Evolutionary conservation across 2,888 invertebrate genomes (phyloP).

Genomic region (Pollenia amentaria): DNA sequence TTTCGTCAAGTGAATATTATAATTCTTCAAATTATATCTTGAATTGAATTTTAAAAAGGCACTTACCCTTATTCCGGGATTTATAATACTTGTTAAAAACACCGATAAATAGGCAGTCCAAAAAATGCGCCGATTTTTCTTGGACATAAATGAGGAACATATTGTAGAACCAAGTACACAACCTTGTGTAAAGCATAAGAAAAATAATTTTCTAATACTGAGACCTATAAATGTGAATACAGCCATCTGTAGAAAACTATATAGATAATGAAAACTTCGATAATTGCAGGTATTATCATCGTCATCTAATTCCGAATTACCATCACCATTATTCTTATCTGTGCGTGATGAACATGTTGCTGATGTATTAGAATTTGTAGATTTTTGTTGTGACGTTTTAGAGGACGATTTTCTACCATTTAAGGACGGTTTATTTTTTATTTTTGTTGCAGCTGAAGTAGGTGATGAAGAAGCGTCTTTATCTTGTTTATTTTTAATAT

Average conservation of each 20-base stretch:
- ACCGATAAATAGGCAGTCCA: conserved; percentile 84
- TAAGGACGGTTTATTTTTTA: conserved; percentile 61
- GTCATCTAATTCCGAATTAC: conserved; percentile 45
- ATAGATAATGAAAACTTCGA: conserved; percentile 85
- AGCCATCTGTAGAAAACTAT: conserved; percentile 89
- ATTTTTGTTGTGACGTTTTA: conserved; percentile 34
- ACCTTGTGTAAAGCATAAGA: conserved; percentile 83
- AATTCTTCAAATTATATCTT: neutral
- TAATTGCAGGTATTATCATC: conserved; percentile 70
- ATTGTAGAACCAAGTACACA: conserved; percentile 88
- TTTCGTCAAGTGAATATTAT: too few relatives aligned
- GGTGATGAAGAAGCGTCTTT: conserved; percentile 31
- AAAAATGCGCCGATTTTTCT: conserved; percentile 83
- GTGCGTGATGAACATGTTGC: conserved; percentile 12
- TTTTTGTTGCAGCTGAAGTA: conserved; percentile 33
- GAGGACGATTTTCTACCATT: conserved; percentile 66
- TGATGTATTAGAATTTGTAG: conserved; percentile 32
- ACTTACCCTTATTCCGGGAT: conserved; percentile 82
- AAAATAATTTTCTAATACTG: conserved; percentile 82
- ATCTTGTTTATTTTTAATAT: conserved; percentile 54
- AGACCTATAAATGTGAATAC: conserved; percentile 86
- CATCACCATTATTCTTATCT: neutral
- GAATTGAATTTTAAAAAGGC: neutral
- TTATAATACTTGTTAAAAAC: conserved; percentile 85
- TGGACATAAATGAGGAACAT: conserved; percentile 87